Evolutionary conservation across 1,140 invertebrate species (phyloP).

Genomic region (Antheraea pernyi): DNA sequence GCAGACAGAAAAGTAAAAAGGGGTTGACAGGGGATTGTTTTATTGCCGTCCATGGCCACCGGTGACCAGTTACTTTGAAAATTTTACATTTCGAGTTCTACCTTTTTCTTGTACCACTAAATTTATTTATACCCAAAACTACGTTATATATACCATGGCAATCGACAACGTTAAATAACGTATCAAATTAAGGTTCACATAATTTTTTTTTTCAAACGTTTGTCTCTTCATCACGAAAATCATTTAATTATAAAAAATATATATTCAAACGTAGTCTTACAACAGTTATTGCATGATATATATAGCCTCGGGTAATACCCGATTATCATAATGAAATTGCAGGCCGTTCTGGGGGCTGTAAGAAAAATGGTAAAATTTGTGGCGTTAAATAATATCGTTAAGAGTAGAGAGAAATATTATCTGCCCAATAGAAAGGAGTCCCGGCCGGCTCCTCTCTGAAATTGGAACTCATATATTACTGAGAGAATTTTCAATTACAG

Average conservation of each 20-base stretch:
- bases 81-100: slow-evolving; percentile 13
- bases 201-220: too few relatives aligned
- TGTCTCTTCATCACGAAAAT: not conserved
- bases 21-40: slow-evolving; percentile 25
- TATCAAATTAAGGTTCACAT: too few relatives aligned
- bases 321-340: slow-evolving; percentile 77
- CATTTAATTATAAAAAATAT: slow-evolving; percentile 16
- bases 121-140: slow-evolving; percentile 11
- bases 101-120: slow-evolving; percentile 9
- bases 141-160: not conserved
- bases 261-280: slow-evolving; percentile 25
- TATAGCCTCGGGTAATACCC: slow-evolving; percentile 48
- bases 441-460: slow-evolving; percentile 50
- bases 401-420: slow-evolving; percentile 71
- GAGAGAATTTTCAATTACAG: slow-evolving; percentile 77
- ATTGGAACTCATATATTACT: slow-evolving; percentile 76
- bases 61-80: slow-evolving; percentile 12
- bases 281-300: slow-evolving; percentile 28
- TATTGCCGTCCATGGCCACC: slow-evolving; percentile 15
- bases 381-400: slow-evolving; percentile 77
- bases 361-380: slow-evolving; percentile 76
- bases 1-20: not conserved
- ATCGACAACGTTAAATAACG: too few relatives aligned
- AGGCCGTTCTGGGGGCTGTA: slow-evolving; percentile 51
- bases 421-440: slow-evolving; percentile 50